Conservation (phyloP, 1,140 invertebrate genomes). For the Atta colombica region DNA sequence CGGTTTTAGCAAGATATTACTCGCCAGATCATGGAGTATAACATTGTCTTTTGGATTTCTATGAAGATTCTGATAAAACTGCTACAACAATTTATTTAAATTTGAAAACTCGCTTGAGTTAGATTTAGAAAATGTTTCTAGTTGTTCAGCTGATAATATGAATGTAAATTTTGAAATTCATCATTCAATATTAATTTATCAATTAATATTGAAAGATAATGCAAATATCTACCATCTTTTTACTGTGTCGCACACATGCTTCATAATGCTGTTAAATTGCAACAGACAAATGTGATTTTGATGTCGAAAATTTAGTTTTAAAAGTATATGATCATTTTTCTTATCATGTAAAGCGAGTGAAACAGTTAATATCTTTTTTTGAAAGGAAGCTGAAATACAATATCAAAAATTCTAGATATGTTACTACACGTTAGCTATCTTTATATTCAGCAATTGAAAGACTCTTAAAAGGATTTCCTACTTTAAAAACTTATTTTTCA, state of each 20-base stretch:
- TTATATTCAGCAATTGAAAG: background rate
- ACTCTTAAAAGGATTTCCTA: too few species aligned
- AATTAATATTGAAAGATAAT: constrained; percentile 12
- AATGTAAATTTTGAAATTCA: background rate
- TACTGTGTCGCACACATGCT: background rate
- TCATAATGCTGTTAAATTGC: constrained; percentile 3
- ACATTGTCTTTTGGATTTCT: background rate
- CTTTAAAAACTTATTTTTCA: too few species aligned
- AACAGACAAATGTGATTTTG: background rate
- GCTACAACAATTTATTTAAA: background rate
- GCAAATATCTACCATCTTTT: background rate
- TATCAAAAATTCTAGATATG: background rate
- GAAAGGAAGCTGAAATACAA: background rate
- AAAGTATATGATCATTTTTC: background rate
- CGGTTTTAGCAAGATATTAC: background rate
- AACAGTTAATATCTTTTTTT: background rate
- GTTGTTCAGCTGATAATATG: background rate
- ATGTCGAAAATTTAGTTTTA: background rate
- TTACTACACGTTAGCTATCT: background rate
- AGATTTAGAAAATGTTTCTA: background rate
- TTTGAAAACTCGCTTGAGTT: background rate
- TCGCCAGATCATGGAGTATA: background rate
- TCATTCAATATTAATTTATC: constrained; percentile 3
- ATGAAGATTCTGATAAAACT: background rate
- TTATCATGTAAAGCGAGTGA: background rate